phyloP scores from a whole-genome alignment of 2,113 vertebrate genomes.

The Salvelinus alpinus region DNA sequence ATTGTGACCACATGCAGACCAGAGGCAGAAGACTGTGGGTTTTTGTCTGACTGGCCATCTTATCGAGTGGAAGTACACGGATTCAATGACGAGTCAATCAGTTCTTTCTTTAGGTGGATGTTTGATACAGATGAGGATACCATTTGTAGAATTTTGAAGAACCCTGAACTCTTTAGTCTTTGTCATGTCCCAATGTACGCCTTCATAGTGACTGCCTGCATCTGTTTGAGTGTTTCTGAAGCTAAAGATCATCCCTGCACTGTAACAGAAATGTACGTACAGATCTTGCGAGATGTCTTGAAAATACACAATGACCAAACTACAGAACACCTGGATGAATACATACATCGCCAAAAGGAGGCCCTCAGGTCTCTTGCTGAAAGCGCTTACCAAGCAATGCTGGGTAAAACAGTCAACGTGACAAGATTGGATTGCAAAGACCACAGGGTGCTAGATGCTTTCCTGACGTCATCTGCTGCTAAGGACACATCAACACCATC shows the following conservation, averaged over 20 bases:
- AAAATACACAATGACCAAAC: conserved; percentile 4
- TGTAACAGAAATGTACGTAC: conserved; percentile 40
- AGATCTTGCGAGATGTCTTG: conserved; percentile 33
- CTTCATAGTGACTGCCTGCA: conserved; percentile 35
- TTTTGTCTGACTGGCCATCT: conserved; percentile 35
- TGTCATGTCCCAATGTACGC: conserved; percentile 50
- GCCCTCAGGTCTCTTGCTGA: conserved; percentile 19
- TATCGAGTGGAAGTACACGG: conserved; percentile 43
- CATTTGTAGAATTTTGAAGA: conserved; percentile 19
- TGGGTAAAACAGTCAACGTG: conserved; percentile 23
- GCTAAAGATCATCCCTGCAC: conserved; percentile 16
- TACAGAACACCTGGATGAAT: conserved; percentile 15
- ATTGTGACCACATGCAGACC: conserved; percentile 39
- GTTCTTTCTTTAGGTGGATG: conserved; percentile 32
- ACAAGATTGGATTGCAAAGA: conserved; percentile 8
- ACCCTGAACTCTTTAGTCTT: conserved; percentile 37
- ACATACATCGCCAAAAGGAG: conserved; percentile 18
- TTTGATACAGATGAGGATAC: conserved; percentile 17
- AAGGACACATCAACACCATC: conserved; percentile 3
- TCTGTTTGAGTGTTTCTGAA: conserved; percentile 16
- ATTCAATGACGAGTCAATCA: conserved; percentile 32
- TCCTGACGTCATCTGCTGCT: conserved; percentile 16
- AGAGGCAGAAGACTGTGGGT: conserved; percentile 24
- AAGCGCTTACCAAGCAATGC: conserved; percentile 20
- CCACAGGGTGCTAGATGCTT: conserved; percentile 18